Base-by-base conservation (phyloP, 2,888 invertebrate genomes). In the Hyposoter didymator region DNA sequence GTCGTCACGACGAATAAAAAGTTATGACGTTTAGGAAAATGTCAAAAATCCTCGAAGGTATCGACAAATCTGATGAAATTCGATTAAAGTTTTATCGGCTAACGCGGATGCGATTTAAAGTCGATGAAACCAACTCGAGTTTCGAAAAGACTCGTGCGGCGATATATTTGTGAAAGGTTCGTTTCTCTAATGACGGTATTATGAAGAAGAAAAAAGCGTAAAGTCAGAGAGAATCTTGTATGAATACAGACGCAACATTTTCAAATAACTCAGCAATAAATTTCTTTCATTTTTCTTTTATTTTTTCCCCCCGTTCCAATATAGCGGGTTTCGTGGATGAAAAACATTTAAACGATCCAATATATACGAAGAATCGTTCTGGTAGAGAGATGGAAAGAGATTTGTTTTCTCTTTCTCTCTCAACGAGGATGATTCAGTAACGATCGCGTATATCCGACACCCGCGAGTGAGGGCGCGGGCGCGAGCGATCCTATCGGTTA, bases 401-500 rank as follows among this genome's bases (percentile, higher is more conserved):
- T 45, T 35, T 28, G 28, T 52, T 52, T 52, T 67, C 76, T 52
- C 52, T 76, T 35, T 73, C 39, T 76, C 66, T 47, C 45, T 70
- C 49, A 73, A 80, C 79, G 85, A 67, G 85, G 83, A 85, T 85
- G 85, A 85, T 85, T 85, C 85, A 85, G 85, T 85, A 85, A 85
- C 85, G 85, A 85, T 85, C 85, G 83, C 85, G 80, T 73, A 83
- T 83, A 85, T 67, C 82, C 79, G 74, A 73, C 78, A 78, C 74
- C 55, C 55, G 79, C 74, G 72, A 73, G 76, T 74, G 87, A 52
- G 75, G 43, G 72, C 49, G 75, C 79, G 73, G 82, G 86, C 74
- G 69, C 67, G 78, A 78, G 85, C 84, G 88, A 88, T 89, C 74
- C 82, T 87, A 89, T 89, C 88, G 88, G 88, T 87, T 88, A 86